Evolutionary conservation across 1,140 invertebrate species (phyloP).

Genomic region (Hormaphis cornu): DNA sequence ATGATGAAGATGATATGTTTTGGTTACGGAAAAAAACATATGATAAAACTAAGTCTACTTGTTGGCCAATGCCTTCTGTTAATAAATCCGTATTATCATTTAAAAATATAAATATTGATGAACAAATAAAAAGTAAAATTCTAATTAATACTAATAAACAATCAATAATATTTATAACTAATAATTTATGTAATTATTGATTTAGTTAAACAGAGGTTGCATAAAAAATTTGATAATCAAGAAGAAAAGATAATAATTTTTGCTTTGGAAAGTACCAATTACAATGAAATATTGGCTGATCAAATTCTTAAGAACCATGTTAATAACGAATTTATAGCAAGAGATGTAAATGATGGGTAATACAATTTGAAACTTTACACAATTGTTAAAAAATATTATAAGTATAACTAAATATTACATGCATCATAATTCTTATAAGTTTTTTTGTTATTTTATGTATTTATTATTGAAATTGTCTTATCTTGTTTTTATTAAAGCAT

Average conservation of each 20-base stretch:
- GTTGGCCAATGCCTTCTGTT: slow-evolving; percentile 49
- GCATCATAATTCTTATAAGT: too few relatives aligned
- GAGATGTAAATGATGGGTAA: background rate
- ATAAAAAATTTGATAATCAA: slow-evolving; percentile 61
- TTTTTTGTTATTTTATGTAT: too few relatives aligned
- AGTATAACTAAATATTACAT: too few relatives aligned
- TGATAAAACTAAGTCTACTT: slow-evolving; percentile 43
- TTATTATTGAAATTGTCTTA: too few relatives aligned
- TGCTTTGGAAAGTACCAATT: slow-evolving; percentile 78
- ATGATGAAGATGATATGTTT: slow-evolving; percentile 46
- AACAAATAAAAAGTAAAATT: slow-evolving; percentile 24
- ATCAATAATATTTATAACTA: background rate
- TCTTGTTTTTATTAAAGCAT: too few relatives aligned
- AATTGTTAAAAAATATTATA: background rate
- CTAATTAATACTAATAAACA: background rate
- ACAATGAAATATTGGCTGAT: slow-evolving; percentile 64
- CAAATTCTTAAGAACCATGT: slow-evolving; percentile 35
- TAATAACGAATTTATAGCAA: slow-evolving; percentile 4
- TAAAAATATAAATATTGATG: background rate
- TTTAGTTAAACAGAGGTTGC: slow-evolving; percentile 63
- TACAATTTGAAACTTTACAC: background rate
- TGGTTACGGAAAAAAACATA: slow-evolving; percentile 1
- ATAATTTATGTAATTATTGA: slow-evolving; percentile 35
- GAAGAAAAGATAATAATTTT: slow-evolving; percentile 69
- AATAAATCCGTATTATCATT: slow-evolving; percentile 62